Percentiles rank a stretch among this genome's conserved stretches.
Evolutionary conservation across 2,113 vertebrate species (phyloP).

Genomic region (Tragelaphus scriptus): DNA sequence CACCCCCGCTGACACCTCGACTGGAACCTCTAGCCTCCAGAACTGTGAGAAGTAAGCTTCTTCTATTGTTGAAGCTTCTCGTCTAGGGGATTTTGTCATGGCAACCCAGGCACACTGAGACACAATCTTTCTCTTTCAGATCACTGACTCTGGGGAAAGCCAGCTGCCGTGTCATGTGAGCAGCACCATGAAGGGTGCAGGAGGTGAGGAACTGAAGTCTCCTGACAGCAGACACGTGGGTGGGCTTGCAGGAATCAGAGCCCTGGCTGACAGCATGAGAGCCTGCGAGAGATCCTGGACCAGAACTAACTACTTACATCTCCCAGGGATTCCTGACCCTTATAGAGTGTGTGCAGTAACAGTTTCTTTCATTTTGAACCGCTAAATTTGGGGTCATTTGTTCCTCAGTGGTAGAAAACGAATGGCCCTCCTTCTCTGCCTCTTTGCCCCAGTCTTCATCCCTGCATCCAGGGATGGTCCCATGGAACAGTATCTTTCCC

Average conservation of each 20-base stretch:
- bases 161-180: neutral
- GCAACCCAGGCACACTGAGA: fast-evolving
- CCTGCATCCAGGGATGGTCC: neutral
- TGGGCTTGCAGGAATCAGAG: neutral
- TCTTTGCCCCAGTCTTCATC: neutral
- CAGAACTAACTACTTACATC: neutral
- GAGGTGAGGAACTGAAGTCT: neutral
- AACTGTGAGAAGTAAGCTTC: neutral
- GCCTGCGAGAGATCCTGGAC: too few relatives aligned
- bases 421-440: neutral
- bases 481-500: neutral
- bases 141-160: neutral
- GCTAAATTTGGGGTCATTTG: neutral
- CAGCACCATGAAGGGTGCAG: neutral
- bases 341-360: neutral
- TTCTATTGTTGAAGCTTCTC: neutral
- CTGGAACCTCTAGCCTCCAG: neutral
- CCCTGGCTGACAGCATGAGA: neutral
- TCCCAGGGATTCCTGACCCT: neutral
- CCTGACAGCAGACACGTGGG: neutral
- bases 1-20: neutral
- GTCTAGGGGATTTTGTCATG: neutral
- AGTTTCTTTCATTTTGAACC: neutral
- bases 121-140: neutral
- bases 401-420: neutral